Percentiles rank a stretch among this genome's conserved stretches.
Conservation (phyloP, 2,888 invertebrate genomes). For the Cosmorhoe ocellata region DNA sequence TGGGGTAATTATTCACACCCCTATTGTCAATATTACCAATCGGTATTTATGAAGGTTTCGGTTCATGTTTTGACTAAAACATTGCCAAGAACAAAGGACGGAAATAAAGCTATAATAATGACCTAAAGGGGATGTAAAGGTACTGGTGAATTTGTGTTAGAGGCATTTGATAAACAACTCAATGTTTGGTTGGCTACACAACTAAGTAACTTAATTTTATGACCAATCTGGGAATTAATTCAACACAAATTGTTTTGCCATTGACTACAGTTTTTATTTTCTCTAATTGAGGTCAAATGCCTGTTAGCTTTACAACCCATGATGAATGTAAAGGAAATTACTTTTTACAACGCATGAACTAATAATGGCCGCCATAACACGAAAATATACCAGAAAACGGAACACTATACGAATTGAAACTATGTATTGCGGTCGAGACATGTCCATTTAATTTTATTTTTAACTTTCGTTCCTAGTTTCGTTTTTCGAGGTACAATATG, state of each 20-base stretch:
- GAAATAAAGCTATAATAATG: conserved; percentile 7
- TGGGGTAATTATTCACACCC: conserved; percentile 37
- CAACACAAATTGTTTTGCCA: conserved; percentile 72
- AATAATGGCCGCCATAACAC: conserved; percentile 39
- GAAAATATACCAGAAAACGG: conserved; percentile 37
- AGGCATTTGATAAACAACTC: conserved; percentile 11
- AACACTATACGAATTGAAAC: conserved; percentile 34
- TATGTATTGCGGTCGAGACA: conserved; percentile 30
- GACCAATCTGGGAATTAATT: conserved; percentile 55
- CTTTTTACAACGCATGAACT: conserved; percentile 47
- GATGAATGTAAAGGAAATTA: conserved; percentile 53
- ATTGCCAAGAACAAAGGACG: conserved; percentile 8
- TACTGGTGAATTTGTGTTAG: conserved; percentile 3
- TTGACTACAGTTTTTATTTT: conserved; percentile 67
- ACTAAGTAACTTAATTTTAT: conserved; percentile 25
- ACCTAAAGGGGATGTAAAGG: conserved; percentile 1
- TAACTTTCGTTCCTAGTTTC: conserved; percentile 19
- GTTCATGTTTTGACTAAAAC: conserved; percentile 1
- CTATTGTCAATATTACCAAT: conserved; percentile 29
- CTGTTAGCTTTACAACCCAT: conserved; percentile 58
- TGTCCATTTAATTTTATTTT: conserved; percentile 23
- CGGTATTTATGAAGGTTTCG: neutral
- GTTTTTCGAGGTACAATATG: conserved; percentile 12
- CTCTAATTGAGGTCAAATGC: conserved; percentile 71
- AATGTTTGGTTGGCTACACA: neutral